Conservation (phyloP, 2,113 vertebrate species). For the Erythrocercus mccallii region DNA sequence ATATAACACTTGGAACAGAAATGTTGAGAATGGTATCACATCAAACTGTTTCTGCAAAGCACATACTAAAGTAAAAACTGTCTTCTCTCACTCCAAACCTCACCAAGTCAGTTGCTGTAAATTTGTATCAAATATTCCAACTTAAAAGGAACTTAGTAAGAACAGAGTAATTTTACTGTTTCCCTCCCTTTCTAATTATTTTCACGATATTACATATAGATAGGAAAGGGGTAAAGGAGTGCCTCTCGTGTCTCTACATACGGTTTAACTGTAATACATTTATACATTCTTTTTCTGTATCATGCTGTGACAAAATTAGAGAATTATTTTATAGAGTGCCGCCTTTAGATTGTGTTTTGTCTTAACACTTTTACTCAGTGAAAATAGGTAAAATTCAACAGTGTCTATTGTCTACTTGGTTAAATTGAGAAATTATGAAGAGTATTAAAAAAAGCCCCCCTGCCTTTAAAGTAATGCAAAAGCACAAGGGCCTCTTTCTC, state of each 20-base stretch:
- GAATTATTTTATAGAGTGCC: conserved; percentile 15
- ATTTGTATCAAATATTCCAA: neutral
- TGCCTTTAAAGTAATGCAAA: neutral
- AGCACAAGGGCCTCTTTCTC: neutral
- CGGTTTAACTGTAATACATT: neutral
- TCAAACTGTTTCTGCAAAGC: neutral
- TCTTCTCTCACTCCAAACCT: neutral
- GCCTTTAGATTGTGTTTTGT: neutral
- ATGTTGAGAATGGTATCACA: neutral
- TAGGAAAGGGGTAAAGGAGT: neutral
- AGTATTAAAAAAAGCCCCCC: neutral
- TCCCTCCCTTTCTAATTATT: neutral
- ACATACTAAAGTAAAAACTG: neutral
- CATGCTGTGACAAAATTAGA: neutral
- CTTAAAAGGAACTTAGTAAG: neutral
- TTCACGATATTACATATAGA: neutral
- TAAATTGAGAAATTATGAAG: neutral
- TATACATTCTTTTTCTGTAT: neutral
- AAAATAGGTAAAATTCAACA: neutral
- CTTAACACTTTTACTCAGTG: neutral
- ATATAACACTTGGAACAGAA: neutral
- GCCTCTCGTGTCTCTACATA: neutral
- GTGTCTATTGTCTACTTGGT: neutral
- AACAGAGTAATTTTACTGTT: neutral
- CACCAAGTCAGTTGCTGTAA: neutral